Percentiles rank a stretch among this genome's conserved stretches.
phyloP scores from a whole-genome alignment of 2,888 invertebrate genomes.

The Sinhomidia bicolor region DNA sequence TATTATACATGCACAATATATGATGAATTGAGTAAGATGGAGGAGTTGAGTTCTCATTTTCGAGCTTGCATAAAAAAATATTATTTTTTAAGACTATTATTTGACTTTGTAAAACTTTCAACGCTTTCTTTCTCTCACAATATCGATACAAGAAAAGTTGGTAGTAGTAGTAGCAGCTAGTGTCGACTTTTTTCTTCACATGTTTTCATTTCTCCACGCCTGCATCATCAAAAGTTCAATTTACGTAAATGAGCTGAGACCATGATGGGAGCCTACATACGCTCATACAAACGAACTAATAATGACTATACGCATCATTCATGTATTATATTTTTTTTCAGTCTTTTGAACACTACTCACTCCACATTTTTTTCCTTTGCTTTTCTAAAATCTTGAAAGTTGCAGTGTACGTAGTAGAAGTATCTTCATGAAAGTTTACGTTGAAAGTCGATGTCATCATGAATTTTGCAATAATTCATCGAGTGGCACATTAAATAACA shows the following conservation, averaged over 20 bases:
- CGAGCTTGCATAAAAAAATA: not conserved
- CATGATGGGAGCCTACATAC: not conserved
- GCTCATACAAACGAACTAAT: not conserved
- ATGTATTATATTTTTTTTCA: not conserved
- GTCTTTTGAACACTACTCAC: not conserved
- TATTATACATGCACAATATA: not conserved
- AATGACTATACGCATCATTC: not conserved
- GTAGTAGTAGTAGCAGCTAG: not conserved
- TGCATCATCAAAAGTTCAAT: slow-evolving; percentile 29
- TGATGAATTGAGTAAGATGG: slow-evolving; percentile 8
- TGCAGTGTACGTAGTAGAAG: not conserved
- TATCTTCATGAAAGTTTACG: not conserved
- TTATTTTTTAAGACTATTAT: slow-evolving; percentile 13
- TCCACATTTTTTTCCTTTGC: not conserved
- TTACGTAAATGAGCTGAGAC: slow-evolving; percentile 19
- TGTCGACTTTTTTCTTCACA: not conserved
- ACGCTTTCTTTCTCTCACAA: slow-evolving; percentile 6
- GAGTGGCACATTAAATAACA: slow-evolving; percentile 32
- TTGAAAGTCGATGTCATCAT: slow-evolving; percentile 27
- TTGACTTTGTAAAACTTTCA: slow-evolving; percentile 40
- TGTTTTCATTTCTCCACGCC: not conserved
- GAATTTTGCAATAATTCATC: slow-evolving; percentile 24
- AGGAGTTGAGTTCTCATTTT: not conserved
- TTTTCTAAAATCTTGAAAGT: not conserved
- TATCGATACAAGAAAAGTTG: no score